Evolutionary conservation across 2,888 invertebrate species (phyloP).

Genomic region (Troides aeacus): DNA sequence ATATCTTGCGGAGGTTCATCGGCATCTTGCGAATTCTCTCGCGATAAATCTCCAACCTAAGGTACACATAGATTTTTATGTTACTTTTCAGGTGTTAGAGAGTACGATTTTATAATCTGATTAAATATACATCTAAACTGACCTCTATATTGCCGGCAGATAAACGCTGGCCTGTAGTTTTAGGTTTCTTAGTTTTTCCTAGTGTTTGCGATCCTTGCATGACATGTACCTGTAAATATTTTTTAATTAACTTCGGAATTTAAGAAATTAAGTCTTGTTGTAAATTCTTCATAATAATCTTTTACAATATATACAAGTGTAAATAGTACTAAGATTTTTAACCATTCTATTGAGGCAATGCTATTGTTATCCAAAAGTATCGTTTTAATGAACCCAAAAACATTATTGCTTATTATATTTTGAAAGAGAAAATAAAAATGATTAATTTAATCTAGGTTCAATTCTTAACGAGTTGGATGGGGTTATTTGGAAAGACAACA

Average conservation of each 20-base stretch:
- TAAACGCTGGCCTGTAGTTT: constrained; percentile 88
- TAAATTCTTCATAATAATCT: no score
- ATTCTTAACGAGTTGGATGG: no score
- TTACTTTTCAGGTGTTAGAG: not conserved
- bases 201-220: constrained; percentile 90
- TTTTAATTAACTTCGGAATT: not conserved
- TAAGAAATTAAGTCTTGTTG: no score
- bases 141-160: constrained; percentile 91
- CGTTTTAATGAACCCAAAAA: no score
- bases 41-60: constrained; percentile 85
- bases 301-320: no score
- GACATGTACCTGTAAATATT: constrained; percentile 76
- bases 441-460: no score
- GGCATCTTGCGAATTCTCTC: constrained; percentile 85
- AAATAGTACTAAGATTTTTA: no score
- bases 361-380: no score
- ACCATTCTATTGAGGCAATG: no score
- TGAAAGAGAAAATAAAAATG: no score
- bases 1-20: constrained; percentile 73
- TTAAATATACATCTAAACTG: not conserved
- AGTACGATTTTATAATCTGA: not conserved
- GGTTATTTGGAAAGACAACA: no score
- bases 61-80: not conserved
- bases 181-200: constrained; percentile 89
- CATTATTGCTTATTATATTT: no score